Evolutionary conservation across 2,797 vertebrate genomes (phyloP), one percentile per base, ranked within the genome.

Genomic region (Coranthus polyacanthus): DNA sequence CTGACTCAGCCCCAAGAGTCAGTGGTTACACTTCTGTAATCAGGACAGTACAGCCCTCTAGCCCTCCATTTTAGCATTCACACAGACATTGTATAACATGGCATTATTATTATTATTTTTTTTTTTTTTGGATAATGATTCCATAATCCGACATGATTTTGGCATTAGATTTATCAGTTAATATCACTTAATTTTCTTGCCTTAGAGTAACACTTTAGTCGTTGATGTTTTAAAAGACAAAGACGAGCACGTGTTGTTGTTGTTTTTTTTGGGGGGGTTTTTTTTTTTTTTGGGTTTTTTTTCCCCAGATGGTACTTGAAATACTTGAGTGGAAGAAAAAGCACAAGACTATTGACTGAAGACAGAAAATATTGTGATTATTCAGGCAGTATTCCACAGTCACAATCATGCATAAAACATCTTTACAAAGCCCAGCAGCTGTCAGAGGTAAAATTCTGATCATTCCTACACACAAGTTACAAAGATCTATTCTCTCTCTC

Each of bases 1-100:
- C 84, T 89, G 90, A 93, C 87, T 92, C 87, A 87, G 87, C 92
- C 90, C 84, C 84, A 37, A 75, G 89, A 93, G 87, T 89, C 85
- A 80, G 79, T 83, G 86, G 87, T 85, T 90, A 85, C 84, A 89
- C 84, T 86, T 72, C 49, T 85, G 61, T 49, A 52, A 73, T 66
- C 72, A 38, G 81, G 72, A 88, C 72, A 75, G 75, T 26, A 17
- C 57, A 79, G 84, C 68, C 78, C 63, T 80, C 34, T 39, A 69
- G 76, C 79, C 79, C 81, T 83, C 74, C 71, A 67, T 81, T 78
- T 73, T 44, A 57, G 64, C 67, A 75, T 82, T 87, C 68, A 68
- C 76, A 82, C 64, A 75, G 46, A 81, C 82, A 80, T 79, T 77
- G 54, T 78, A 81, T 77, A 78, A 74, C 72, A 83, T 73, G 37